A percentile compares a stretch with the other conserved stretches of the same genome.
phyloP scores from a whole-genome alignment of 2,888 invertebrate species.

The Melanophora roralis region DNA sequence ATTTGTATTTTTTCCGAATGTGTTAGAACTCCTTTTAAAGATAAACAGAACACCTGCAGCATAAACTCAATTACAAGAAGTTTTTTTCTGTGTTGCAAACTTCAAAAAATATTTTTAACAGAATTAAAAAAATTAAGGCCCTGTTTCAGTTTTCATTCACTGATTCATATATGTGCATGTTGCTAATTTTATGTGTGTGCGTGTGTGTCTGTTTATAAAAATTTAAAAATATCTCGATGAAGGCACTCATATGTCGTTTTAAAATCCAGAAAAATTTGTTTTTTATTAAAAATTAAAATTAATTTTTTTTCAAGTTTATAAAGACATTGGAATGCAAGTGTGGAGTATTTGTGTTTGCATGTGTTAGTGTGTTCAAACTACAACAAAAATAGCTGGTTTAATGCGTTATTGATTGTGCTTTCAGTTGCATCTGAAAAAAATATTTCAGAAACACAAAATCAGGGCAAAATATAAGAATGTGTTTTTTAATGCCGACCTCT shows the following conservation, averaged over 20 bases:
- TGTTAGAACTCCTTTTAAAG: too few relatives aligned
- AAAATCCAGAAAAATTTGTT: conserved; percentile 42
- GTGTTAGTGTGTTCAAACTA: conserved; percentile 4
- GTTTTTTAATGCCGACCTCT: conserved; percentile 34
- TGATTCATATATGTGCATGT: too few relatives aligned
- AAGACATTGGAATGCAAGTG: too few relatives aligned
- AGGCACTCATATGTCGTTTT: conserved; percentile 57
- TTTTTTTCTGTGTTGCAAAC: too few relatives aligned
- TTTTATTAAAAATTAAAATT: conserved; percentile 50
- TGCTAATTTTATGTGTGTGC: not conserved
- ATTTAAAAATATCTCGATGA: conserved; percentile 43
- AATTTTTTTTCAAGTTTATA: too few relatives aligned
- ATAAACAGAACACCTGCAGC: too few relatives aligned
- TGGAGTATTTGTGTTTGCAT: not conserved
- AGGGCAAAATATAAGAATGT: conserved; percentile 14
- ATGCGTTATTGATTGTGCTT: conserved; percentile 47
- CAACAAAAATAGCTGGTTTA: conserved; percentile 46
- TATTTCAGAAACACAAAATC: not conserved
- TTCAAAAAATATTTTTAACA: too few relatives aligned
- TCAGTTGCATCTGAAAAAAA: conserved; percentile 26
- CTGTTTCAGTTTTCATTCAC: too few relatives aligned
- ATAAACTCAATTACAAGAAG: too few relatives aligned
- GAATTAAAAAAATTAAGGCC: too few relatives aligned
- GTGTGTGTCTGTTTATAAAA: not conserved
- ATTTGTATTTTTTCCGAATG: too few relatives aligned